Evolutionary conservation across 2,888 invertebrate genomes (phyloP).

Genomic region (Eumacrocentrus americanus): DNA sequence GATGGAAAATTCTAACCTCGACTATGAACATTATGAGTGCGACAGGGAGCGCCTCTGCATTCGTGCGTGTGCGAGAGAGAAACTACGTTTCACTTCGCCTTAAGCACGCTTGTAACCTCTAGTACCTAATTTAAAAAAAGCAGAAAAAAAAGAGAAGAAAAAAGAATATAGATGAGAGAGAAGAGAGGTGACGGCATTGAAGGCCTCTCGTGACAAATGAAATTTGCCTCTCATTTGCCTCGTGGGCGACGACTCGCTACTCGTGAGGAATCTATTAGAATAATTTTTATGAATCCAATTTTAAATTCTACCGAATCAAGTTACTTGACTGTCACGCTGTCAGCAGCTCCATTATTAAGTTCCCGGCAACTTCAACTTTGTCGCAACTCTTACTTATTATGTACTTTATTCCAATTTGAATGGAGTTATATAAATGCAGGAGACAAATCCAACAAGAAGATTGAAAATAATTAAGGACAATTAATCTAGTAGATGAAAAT

Average conservation of each 20-base stretch:
- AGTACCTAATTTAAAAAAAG: too few species aligned
- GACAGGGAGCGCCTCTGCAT: too few species aligned
- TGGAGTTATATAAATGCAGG: neutral
- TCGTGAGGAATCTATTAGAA: constrained; percentile 59
- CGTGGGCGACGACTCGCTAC: constrained; percentile 39
- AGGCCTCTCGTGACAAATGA: constrained; percentile 59
- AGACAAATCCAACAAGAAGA: neutral
- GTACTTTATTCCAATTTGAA: neutral
- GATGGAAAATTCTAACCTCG: too few species aligned
- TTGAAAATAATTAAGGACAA: neutral
- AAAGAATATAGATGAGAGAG: too few species aligned
- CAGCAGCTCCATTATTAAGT: constrained; percentile 34
- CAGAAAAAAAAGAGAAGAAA: too few species aligned
- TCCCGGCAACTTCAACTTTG: constrained; percentile 45
- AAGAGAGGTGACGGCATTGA: neutral
- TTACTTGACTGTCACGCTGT: constrained; percentile 57
- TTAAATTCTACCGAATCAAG: constrained; percentile 58
- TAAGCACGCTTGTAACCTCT: too few species aligned
- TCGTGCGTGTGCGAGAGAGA: too few species aligned
- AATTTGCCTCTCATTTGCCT: constrained; percentile 58
- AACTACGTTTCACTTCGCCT: too few species aligned
- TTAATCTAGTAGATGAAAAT: neutral
- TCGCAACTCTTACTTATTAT: constrained; percentile 39
- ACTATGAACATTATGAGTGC: too few species aligned
- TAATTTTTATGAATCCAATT: constrained; percentile 62